Conservation (phyloP, 2,888 invertebrate species). For the Plagodis pulveraria region DNA sequence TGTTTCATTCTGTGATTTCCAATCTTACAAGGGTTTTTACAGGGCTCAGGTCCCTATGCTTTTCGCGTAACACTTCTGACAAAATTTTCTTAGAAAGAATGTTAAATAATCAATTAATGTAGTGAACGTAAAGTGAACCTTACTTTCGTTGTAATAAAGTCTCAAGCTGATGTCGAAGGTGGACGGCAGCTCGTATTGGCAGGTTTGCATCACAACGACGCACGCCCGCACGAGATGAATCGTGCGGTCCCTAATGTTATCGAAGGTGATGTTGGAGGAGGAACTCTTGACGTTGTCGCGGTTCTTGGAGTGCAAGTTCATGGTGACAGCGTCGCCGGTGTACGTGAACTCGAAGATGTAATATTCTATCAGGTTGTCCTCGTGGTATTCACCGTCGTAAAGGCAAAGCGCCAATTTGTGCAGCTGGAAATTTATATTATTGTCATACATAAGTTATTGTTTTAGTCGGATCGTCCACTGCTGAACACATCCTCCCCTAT, state of each 20-base stretch:
- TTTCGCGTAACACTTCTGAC: too few relatives aligned
- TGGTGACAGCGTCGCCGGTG: slow-evolving; percentile 49
- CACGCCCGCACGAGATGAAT: slow-evolving; percentile 54
- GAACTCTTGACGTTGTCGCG: slow-evolving; percentile 38
- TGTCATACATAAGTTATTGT: too few relatives aligned
- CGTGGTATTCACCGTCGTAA: slow-evolving; percentile 61
- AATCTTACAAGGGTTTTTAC: too few relatives aligned
- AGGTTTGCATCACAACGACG: slow-evolving; percentile 53
- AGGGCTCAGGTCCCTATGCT: too few relatives aligned
- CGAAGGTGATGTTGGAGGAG: slow-evolving; percentile 49
- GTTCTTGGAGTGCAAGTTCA: slow-evolving; percentile 55
- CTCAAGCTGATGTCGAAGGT: slow-evolving; percentile 61
- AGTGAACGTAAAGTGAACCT: slow-evolving; percentile 16
- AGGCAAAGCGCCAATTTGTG: slow-evolving; percentile 70
- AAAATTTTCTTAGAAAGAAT: too few relatives aligned
- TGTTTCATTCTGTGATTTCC: too few relatives aligned
- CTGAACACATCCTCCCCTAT: too few relatives aligned
- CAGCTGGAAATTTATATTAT: slow-evolving; percentile 59
- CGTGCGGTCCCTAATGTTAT: slow-evolving; percentile 56
- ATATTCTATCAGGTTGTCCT: slow-evolving; percentile 68
- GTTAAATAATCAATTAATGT: not conserved
- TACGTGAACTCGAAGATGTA: slow-evolving; percentile 69
- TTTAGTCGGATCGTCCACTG: too few relatives aligned
- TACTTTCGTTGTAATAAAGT: slow-evolving; percentile 73
- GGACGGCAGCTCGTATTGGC: slow-evolving; percentile 44